These are phyloP conservation scores for Drosophila phalerata DNA, from an alignment of 2,888 invertebrate species.

Conservation along the genomic window DNA sequence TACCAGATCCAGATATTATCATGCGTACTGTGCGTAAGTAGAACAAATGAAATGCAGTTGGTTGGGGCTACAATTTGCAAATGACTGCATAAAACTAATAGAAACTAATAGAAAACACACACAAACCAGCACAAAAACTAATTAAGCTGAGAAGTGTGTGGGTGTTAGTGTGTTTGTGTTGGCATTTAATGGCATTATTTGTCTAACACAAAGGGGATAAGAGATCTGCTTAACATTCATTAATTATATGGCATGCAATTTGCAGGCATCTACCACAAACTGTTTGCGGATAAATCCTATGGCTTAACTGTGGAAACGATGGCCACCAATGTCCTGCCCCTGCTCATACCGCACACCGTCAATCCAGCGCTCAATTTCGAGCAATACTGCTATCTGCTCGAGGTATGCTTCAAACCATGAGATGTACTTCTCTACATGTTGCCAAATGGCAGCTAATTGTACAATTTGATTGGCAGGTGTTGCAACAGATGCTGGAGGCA, in stretches of 20 bases:
- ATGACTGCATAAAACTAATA: constrained; percentile 14
- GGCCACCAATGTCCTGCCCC: constrained; percentile 97
- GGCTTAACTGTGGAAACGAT: constrained; percentile 95
- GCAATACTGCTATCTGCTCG: constrained; percentile 92
- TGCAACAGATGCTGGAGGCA: constrained; percentile 96
- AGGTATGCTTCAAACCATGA: constrained; percentile 84
- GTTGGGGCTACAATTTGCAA: constrained; percentile 3
- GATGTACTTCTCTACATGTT: background rate
- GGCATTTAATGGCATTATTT: constrained; percentile 15
- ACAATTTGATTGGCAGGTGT: constrained; percentile 86
- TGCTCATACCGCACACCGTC: constrained; percentile 95
- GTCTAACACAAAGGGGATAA: constrained; percentile 5
- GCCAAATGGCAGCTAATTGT: background rate
- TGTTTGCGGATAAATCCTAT: constrained; percentile 95
- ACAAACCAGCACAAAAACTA: constrained; percentile 49
- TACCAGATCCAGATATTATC: constrained; percentile 95
- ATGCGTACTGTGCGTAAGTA: constrained; percentile 97
- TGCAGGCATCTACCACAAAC: constrained; percentile 95
- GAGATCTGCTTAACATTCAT: constrained; percentile 15
- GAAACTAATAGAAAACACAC: constrained; percentile 14
- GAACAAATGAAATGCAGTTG: constrained; percentile 18
- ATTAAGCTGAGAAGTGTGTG: constrained; percentile 40
- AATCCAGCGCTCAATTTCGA: constrained; percentile 94
- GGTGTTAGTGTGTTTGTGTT: constrained; percentile 4
- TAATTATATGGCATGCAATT: constrained; percentile 25